Evolutionary conservation across 2,797 vertebrate genomes (phyloP), one percentile per base, ranked within the genome.

Genomic region (Artibeus lituratus): DNA sequence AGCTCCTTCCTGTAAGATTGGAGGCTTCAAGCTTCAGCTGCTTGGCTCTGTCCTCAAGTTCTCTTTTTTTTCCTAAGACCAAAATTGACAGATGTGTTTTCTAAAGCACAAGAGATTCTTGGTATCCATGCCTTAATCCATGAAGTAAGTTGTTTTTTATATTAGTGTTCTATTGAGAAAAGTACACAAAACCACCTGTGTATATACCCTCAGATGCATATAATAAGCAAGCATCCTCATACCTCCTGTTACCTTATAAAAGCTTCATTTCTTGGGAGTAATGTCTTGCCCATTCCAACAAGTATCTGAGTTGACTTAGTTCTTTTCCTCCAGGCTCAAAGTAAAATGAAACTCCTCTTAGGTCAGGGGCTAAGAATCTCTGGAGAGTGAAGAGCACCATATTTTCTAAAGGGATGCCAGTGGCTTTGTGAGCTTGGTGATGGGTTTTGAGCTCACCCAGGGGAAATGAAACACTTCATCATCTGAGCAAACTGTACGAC

Each of bases 291-390:
- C 15, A 19, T 42, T 90, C 78, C 69, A 82, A 55, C 57, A 93
- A 47, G 0, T 32, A 18, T 85, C 51, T 96, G 78, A 26, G 93
- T 98, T 98, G 98, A 87, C 88, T 96, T 21, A 98, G 98, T 74
- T 99, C 98, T 98, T 95, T 74, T 99, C 98, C 98, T 99, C 99
- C 98, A 99, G 98, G 96, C 98, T 99, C 98, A 99, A 97, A 94
- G 99, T 97, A 97, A 99, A 99, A 84, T 99, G 98, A 98, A 99
- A 99, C 98, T 99, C 99, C 96, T 99, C 99, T 99, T 97, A 26
- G 29, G 99, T 99, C 84, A 99, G 97, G 3, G 99, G 99, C 18
- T 5, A 99, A 99, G 26, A 99, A 99, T 73, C 99, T 98, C 35
- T 99, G 98, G 57, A 98, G 99, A 0, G 98, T 99, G 96, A 99